phyloP scores from a whole-genome alignment of 2,888 invertebrate species.

The Acholoe squamosa region DNA sequence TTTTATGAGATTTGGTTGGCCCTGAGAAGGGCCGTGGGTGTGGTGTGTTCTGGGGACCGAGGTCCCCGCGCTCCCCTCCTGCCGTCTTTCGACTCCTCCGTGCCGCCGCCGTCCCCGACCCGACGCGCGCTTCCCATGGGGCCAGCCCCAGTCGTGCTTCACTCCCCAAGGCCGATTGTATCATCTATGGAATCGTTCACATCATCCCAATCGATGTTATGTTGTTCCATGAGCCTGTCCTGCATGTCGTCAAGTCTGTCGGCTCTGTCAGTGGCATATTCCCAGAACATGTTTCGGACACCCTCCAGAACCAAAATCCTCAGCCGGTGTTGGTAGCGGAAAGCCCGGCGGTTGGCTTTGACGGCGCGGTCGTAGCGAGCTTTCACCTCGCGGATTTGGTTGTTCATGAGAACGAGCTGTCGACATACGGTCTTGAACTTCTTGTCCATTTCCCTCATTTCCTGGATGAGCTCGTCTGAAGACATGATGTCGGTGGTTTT shows the following conservation, averaged over 20 bases:
- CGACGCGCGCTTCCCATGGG: too few relatives aligned
- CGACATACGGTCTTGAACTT: conserved; percentile 40
- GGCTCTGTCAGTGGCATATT: conserved; percentile 22
- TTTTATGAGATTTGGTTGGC: too few relatives aligned
- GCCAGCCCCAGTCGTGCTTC: too few relatives aligned
- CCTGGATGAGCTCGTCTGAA: neutral
- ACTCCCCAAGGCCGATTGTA: too few relatives aligned
- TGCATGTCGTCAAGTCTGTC: conserved; percentile 30
- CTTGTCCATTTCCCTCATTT: conserved; percentile 19
- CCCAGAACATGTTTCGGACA: conserved; percentile 46
- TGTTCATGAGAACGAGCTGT: conserved; percentile 31
- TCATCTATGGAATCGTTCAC: neutral
- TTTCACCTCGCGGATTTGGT: conserved; percentile 50
- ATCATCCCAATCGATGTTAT: conserved; percentile 32
- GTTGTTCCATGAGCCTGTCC: conserved; percentile 23
- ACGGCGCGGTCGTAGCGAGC: conserved; percentile 39
- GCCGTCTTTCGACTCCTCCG: too few relatives aligned
- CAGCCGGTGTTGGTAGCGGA: conserved; percentile 50
- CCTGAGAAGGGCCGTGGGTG: too few relatives aligned
- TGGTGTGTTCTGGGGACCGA: too few relatives aligned
- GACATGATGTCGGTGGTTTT: neutral
- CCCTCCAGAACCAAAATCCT: conserved; percentile 14
- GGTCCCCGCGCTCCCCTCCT: too few relatives aligned
- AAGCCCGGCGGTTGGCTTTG: neutral
- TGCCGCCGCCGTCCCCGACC: too few relatives aligned